Base-by-base conservation (phyloP, 2,113 vertebrate species). In the Castor canadensis region DNA sequence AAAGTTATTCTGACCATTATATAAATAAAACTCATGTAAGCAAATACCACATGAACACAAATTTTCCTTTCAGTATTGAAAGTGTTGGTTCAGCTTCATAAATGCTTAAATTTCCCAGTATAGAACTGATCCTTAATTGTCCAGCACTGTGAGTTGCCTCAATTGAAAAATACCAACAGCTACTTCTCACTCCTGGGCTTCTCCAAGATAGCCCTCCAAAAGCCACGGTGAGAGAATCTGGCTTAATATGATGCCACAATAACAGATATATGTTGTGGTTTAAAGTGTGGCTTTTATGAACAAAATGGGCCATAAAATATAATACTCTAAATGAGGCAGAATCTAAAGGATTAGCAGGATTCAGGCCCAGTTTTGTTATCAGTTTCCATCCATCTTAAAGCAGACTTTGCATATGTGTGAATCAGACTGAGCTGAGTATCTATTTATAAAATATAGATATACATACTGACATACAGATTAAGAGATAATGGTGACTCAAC, bases 231-330 rank as follows among this genome's bases (percentile, higher is more conserved):
- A 28, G 12, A 1, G 24, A 2, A 10, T 10, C 22, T 58, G 56
- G 9, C 58, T 58, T 5, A 17, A 2, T 0, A 3, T 12, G 45
- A 15, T 8, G 62, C n/a, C n/a, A 26, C 5, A 1, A 12, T 62
- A 22, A 49, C 20, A 80, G 19, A 62, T 32, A 45, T 10, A 4
- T 15, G 43, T 28, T 4, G n/a, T 8, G 45, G 90, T 72, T 81
- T 30, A 16, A 3, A 8, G 38, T 5, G 38, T 52, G 62, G 76
- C 5, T 6, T 45, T 9, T 20, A 16, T 11, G 40, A 20, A 17
- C 5, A 32, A 64, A 35, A n/a, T 4, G 45, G 40, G 10, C 38
- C 40, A 30, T 17, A 54, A 22, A 54, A 77, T 13, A 38, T 0
- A 17, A 64, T 35, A 54, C 20, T 40, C 47, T 16, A 22, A 62